Percentiles rank a stretch among this genome's conserved stretches.
Conservation (phyloP, 2,797 vertebrate genomes). For the Pelobates cultripes region DNA sequence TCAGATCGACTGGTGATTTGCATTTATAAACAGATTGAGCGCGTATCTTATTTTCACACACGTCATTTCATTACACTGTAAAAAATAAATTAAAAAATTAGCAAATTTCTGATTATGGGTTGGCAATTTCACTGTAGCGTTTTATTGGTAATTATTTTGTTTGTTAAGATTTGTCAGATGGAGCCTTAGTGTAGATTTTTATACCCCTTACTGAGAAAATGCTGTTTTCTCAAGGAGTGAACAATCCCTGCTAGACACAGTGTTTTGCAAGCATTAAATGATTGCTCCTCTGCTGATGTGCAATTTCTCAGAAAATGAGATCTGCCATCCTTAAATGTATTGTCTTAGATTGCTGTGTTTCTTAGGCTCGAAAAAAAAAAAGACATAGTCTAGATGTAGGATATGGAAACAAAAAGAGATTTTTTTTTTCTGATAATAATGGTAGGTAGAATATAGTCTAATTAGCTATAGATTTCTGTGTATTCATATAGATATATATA, state of each 20-base stretch:
- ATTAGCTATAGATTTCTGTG: background rate
- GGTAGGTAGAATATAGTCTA: background rate
- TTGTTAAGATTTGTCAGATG: constrained; percentile 22
- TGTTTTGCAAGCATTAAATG: constrained; percentile 44
- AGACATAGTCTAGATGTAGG: background rate
- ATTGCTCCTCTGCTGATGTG: constrained; percentile 52
- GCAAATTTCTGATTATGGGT: background rate
- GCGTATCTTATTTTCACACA: background rate
- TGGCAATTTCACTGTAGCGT: background rate
- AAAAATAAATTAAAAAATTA: background rate
- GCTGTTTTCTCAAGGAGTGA: constrained; percentile 46
- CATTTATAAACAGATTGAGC: background rate
- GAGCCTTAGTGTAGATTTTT: constrained; percentile 25
- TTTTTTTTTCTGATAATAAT: background rate
- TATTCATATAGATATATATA: background rate
- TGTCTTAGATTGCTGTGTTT: constrained; percentile 51
- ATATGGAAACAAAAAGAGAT: background rate
- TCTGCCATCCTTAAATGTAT: constrained; percentile 45
- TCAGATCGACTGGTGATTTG: background rate
- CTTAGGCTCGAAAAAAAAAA: background rate
- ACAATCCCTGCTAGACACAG: constrained; percentile 43
- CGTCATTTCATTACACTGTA: too few species aligned
- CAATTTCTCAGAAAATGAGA: constrained; percentile 52
- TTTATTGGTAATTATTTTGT: constrained; percentile 12
- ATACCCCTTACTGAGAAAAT: constrained; percentile 11